Evolutionary conservation across 2,797 vertebrate genomes (phyloP), one percentile per base, ranked within the genome.

Genomic region (Scleropages formosus): DNA sequence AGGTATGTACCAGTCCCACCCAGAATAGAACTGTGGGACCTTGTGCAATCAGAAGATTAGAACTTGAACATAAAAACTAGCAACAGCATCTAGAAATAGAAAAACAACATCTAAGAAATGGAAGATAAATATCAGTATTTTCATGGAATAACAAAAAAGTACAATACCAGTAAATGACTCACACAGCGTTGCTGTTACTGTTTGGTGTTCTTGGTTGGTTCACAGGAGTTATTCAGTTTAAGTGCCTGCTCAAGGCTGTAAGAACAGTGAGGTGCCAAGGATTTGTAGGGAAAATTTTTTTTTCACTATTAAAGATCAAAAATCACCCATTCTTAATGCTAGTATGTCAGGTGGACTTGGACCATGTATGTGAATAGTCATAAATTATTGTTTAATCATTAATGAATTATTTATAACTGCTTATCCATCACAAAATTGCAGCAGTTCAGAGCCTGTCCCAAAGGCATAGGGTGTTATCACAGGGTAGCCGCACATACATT

Each of bases 1-100:
- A 98, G 94, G 97, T 98, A 80, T 24, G 27, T 16, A 4, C 10
- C 18, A 0, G 27, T 15, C 16, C 26, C 22, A 22, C 69, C 26
- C 47, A 39, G 24, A 24, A 24, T 63, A 12, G 12, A 56, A 15
- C 58, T 22, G 9, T 11, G 11, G 26, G 51, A 0, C 9, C 1
- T 13, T 22, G 24, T 0, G 3, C 0, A 46, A 16, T 20, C 16
- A 26, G 65, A 16, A 44, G 39, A n/a, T 31, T 44, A 24, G 3
- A 12, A 12, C 53, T 18, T 10, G 53, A 56, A 12, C 18, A 10
- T 56, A 39, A 31, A 26, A 71, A 31, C 31, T 71, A 31, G n/a
- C n/a, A 24, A 31, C 53, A 39, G 18, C 53, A 58, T 22, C 24
- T 26, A 31, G 49, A 51, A 71, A 18, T 71, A 47, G 18, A 15